Evolutionary conservation across 2,797 vertebrate genomes (phyloP).

Genomic region (Cephalopachus bancanus): DNA sequence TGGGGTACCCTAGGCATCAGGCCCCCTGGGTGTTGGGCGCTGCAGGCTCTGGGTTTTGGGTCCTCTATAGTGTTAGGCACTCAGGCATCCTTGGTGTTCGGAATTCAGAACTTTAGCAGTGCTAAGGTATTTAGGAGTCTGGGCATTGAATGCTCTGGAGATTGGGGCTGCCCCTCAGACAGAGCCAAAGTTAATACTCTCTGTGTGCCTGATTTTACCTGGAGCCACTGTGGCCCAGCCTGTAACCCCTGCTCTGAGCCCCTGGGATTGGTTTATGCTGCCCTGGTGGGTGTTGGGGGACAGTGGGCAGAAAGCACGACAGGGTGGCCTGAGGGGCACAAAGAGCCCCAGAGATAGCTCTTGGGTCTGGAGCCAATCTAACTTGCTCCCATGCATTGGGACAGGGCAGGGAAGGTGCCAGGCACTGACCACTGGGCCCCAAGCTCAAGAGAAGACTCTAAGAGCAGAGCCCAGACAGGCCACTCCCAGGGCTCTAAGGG

Average conservation of each 20-base stretch:
- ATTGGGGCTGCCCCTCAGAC: background rate
- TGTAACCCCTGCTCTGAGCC: background rate
- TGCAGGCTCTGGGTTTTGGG: background rate
- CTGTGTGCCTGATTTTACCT: background rate
- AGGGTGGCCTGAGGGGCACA: background rate
- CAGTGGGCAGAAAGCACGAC: background rate
- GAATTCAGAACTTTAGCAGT: background rate
- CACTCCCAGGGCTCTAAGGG: background rate
- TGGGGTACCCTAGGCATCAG: background rate
- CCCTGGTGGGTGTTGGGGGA: too few species aligned
- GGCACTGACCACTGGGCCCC: background rate
- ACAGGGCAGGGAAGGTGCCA: background rate
- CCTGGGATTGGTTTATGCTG: background rate
- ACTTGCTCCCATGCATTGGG: background rate
- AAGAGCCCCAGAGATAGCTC: background rate
- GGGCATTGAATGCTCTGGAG: background rate
- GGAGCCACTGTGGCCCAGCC: background rate
- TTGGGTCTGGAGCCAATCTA: slow-evolving; percentile 1
- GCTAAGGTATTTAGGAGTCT: background rate
- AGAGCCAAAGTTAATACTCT: slow-evolving; percentile 21
- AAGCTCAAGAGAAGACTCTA: slow-evolving; percentile 25
- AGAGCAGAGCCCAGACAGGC: background rate
- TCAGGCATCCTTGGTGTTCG: background rate
- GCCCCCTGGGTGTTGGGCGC: background rate
- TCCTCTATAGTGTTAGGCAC: background rate